Conservation (phyloP, 53 echinoderm and acorn worm genomes). For the Stichopus horrens region DNA sequence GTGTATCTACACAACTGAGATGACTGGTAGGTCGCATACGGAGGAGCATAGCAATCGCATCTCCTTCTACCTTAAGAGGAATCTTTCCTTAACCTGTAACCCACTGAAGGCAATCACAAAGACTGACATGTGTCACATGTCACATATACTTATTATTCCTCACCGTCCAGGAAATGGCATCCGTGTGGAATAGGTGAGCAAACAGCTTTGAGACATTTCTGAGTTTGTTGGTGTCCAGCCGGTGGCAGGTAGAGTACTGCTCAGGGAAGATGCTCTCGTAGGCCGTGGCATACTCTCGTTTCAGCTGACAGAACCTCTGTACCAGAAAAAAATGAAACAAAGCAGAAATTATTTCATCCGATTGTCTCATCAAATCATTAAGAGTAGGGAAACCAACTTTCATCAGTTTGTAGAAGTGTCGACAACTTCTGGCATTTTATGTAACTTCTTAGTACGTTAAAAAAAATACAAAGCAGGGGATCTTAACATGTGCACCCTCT, state of each 20-base stretch:
- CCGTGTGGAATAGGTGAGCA: slow-evolving; percentile 85
- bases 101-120: background rate
- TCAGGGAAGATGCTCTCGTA: slow-evolving; percentile 79
- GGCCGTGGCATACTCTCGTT: slow-evolving; percentile 73
- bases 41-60: background rate
- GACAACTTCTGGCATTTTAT: too few species aligned
- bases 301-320: slow-evolving; percentile 94
- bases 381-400: too few species aligned
- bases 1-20: too few species aligned
- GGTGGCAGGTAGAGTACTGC: slow-evolving; percentile 90
- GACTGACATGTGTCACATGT: background rate
- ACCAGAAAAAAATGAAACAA: background rate
- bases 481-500: too few species aligned
- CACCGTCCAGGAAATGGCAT: slow-evolving; percentile 96
- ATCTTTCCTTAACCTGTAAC: background rate
- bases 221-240: slow-evolving; percentile 90
- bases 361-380: too few species aligned
- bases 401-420: too few species aligned
- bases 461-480: too few species aligned
- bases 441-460: too few species aligned
- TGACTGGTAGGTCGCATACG: background rate
- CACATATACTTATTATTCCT: slow-evolving; percentile 9
- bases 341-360: too few species aligned
- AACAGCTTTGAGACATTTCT: slow-evolving; percentile 96
- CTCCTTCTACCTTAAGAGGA: background rate